Base-by-base conservation (phyloP, 2,113 vertebrate genomes). In the Zosterops borbonicus region DNA sequence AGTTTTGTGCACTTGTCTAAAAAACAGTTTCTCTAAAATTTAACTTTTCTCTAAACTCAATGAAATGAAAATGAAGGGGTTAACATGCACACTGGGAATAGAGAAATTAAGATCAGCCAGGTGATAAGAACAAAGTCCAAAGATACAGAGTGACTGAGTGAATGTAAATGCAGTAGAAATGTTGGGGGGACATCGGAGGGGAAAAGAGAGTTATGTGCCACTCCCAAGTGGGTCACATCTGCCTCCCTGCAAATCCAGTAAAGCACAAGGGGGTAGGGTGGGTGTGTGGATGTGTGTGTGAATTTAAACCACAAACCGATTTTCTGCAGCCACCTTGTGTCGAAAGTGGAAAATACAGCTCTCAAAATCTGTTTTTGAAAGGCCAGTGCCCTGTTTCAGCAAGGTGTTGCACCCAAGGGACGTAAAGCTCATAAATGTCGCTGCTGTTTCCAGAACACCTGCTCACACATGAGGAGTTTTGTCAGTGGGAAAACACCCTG, bases 271-370 rank as follows among this genome's bases (percentile, higher is more conserved):
- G 14, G 5, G 1, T 20, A 9, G 21, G 3, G 12, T 11, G 24
- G 3, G 22, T 58, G 31, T n/a, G 33, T 31, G 33, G 11, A 19
- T 9, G 11, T 9, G 22, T 17, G 9, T 9, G 14, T 19, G 31
- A 63, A 16, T 7, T 59, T 16, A 46, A 90, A 21, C 4, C 42
- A 29, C 86, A 83, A 49, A 12, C 47, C 86, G 55, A 70, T 86
- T 94, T 97, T 83, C 68, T 93, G 90, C 95, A 92, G 95, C 96
- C 95, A 93, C 60, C 96, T 93, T 63, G 96, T 83, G 96, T 89
- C 29, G 4, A 42, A 88, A 92, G 42, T 9, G 21, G 68, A 95
- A 86, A 94, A 31, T 59, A 60, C 96, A 70, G 19, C 50, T 77
- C 14, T 42, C 23, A 27, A 64, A 85, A n/a, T 6, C 15, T 14